phyloP scores from a whole-genome alignment of 2,113 vertebrate species.

The Leuciscus idus region DNA sequence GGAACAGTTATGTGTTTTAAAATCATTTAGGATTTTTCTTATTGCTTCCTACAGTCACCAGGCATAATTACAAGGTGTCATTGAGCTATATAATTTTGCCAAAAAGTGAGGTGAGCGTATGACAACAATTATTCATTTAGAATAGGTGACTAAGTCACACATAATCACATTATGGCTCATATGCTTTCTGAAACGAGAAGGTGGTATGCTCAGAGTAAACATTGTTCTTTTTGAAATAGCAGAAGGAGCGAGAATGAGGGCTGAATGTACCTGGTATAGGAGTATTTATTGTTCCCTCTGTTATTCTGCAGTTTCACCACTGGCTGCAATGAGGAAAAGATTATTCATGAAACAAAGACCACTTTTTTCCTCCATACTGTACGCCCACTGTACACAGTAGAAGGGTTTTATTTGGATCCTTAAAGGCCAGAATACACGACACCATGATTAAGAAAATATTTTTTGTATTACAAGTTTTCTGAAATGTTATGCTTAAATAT shows the following conservation, averaged over 20 bases:
- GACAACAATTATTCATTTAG: background rate
- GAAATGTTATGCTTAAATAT: no score
- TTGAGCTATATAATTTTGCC: background rate
- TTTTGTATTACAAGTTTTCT: no score
- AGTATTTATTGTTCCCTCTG: slow-evolving; percentile 71
- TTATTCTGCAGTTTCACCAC: slow-evolving; percentile 70
- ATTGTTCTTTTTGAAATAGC: background rate
- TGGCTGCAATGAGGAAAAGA: slow-evolving; percentile 60
- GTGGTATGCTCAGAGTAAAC: background rate
- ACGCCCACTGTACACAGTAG: background rate
- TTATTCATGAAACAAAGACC: background rate
- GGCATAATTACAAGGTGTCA: background rate
- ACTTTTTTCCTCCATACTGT: background rate
- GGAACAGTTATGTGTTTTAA: background rate
- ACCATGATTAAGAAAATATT: background rate
- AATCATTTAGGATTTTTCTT: background rate
- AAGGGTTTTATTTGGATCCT: background rate
- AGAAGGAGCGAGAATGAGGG: background rate
- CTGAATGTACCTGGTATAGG: slow-evolving; percentile 66
- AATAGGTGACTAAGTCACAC: background rate
- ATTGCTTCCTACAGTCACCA: background rate
- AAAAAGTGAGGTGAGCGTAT: background rate
- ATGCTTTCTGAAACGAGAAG: background rate
- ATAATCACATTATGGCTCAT: background rate
- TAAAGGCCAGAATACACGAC: background rate